These are phyloP conservation scores for Diadumene lineata DNA, from an alignment of 92 coral and sea anemone genomes.

Conservation along the genomic window DNA sequence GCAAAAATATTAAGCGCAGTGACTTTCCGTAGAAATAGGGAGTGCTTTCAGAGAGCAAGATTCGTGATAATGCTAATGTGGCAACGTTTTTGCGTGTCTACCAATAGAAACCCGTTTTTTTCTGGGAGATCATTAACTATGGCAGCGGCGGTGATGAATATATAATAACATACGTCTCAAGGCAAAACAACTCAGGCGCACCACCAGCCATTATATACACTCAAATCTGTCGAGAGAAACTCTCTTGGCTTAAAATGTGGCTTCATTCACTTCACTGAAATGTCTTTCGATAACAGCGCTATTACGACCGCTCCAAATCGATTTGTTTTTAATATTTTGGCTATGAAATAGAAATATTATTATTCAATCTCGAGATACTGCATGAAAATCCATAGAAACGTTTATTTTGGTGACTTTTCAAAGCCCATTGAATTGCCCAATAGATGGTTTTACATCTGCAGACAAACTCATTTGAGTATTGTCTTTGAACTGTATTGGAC, in stretches of 20 bases:
- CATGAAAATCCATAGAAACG: not conserved
- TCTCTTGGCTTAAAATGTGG: not conserved
- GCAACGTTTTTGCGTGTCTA: not conserved
- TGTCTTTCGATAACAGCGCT: not conserved
- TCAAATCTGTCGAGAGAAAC: not conserved
- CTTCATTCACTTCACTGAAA: not conserved
- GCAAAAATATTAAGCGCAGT: not conserved
- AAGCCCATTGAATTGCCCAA: not conserved
- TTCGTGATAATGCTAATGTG: slow-evolving; percentile 15
- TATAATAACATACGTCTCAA: slow-evolving; percentile 28
- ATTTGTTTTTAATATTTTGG: not conserved
- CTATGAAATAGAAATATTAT: not conserved
- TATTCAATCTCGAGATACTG: not conserved
- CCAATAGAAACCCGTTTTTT: slow-evolving; percentile 14
- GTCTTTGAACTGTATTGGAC: not conserved
- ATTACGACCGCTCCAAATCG: not conserved
- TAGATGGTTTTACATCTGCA: not conserved
- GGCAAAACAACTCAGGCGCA: not conserved
- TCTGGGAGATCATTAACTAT: slow-evolving; percentile 19
- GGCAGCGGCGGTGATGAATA: slow-evolving; percentile 11
- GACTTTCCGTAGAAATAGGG: slow-evolving; percentile 2
- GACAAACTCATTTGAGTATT: not conserved
- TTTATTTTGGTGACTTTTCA: not conserved
- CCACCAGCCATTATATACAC: not conserved
- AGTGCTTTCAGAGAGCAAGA: slow-evolving; percentile 16